Conservation (phyloP, 1,140 invertebrate genomes). For the Pseudomyrmex dendroicus region DNA sequence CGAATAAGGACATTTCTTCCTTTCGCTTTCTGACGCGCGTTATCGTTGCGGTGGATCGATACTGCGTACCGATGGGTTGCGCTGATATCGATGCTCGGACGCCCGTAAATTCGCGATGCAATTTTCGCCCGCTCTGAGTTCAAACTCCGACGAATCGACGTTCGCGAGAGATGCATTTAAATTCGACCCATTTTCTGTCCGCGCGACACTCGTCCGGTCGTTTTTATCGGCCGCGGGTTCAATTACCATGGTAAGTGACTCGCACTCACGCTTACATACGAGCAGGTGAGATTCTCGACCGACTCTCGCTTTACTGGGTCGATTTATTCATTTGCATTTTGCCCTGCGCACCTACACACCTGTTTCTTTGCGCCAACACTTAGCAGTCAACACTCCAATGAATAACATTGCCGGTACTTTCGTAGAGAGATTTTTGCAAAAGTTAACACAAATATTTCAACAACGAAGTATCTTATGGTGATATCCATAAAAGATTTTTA, state of each 20-base stretch:
- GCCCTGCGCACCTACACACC: constrained; percentile 38
- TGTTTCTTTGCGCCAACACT: constrained; percentile 44
- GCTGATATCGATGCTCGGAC: not conserved
- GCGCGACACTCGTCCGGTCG: constrained; percentile 14
- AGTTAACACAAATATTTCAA: not conserved
- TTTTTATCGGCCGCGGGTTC: constrained; percentile 59
- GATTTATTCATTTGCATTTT: constrained; percentile 47
- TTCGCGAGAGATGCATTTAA: constrained; percentile 35
- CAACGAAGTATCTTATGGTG: no score
- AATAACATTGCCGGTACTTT: constrained; percentile 7
- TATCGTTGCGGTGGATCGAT: constrained; percentile 34
- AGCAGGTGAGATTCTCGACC: constrained; percentile 60
- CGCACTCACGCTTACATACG: constrained; percentile 5
- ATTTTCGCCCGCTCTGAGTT: not conserved
- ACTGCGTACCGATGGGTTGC: no score
- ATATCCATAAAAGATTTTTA: not conserved
- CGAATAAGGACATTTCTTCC: not conserved
- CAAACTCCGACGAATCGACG: constrained; percentile 44
- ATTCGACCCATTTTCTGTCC: constrained; percentile 29
- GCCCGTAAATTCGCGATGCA: constrained; percentile 26
- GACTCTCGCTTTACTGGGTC: constrained; percentile 37
- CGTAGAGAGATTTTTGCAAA: not conserved
- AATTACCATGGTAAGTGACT: constrained; percentile 47
- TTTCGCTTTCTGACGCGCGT: constrained; percentile 22
- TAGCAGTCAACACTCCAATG: constrained; percentile 25